A percentile compares a stretch with the other conserved stretches of the same genome.
These are phyloP conservation scores for Barypeithes pellucidus DNA, from an alignment of 2,888 invertebrate genomes.

Conservation along the genomic window DNA sequence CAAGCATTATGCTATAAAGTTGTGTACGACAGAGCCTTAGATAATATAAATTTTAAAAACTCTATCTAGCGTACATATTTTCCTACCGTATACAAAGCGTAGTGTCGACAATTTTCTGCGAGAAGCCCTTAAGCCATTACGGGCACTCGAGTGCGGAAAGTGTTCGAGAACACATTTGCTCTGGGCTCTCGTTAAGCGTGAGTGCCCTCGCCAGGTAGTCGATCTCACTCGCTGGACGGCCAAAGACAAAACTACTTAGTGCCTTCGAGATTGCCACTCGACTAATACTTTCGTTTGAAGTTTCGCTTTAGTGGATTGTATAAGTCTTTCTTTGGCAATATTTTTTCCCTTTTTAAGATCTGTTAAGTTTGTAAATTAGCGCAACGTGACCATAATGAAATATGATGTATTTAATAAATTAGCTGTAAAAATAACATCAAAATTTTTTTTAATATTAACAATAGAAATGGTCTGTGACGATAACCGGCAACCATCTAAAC, in stretches of 20 bases:
- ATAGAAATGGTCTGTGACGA: too few relatives aligned
- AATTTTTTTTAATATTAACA: too few relatives aligned
- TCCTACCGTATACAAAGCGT: background rate
- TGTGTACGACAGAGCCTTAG: too few relatives aligned
- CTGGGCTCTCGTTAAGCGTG: slow-evolving; percentile 49
- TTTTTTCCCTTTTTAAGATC: background rate
- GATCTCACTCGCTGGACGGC: slow-evolving; percentile 35
- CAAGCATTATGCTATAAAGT: too few relatives aligned
- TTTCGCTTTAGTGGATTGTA: slow-evolving; percentile 13
- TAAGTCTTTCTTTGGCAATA: slow-evolving; percentile 6
- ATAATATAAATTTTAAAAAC: too few relatives aligned
- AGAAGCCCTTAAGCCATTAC: slow-evolving; percentile 44
- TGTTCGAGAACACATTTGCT: slow-evolving; percentile 49
- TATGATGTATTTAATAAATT: too few relatives aligned
- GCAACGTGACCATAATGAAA: too few relatives aligned
- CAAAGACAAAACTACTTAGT: slow-evolving; percentile 47
- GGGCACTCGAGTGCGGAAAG: slow-evolving; percentile 38
- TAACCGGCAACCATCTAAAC: background rate
- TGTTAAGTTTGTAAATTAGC: too few relatives aligned
- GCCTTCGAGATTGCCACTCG: slow-evolving; percentile 38
- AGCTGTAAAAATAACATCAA: too few relatives aligned
- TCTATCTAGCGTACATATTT: slow-evolving; percentile 8
- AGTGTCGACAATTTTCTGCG: slow-evolving; percentile 23
- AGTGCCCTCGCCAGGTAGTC: slow-evolving; percentile 42
- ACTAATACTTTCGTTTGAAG: slow-evolving; percentile 42